These are phyloP conservation scores for Diaperis boleti DNA, from an alignment of 2,888 invertebrate species.

Conservation along the genomic window DNA sequence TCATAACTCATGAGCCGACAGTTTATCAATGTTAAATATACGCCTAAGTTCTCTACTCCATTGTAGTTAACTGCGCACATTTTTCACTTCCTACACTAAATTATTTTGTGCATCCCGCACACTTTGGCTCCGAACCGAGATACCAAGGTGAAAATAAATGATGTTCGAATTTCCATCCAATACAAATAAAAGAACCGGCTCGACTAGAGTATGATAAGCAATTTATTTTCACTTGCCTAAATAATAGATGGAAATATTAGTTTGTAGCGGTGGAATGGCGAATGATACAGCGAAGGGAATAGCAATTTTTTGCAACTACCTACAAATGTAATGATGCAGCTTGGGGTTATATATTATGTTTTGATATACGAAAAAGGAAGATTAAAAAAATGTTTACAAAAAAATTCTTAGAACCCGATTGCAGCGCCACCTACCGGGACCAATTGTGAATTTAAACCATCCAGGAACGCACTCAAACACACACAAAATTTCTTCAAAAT, in stretches of 20 bases:
- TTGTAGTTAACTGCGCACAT: conserved; percentile 51
- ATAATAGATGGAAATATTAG: conserved; percentile 14
- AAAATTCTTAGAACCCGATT: no score
- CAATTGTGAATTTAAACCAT: no score
- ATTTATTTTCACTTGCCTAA: conserved; percentile 34
- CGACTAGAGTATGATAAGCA: conserved; percentile 40
- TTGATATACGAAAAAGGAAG: no score
- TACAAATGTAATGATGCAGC: no score
- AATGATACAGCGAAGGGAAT: no score
- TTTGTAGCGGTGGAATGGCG: no score
- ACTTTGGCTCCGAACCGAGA: conserved; percentile 38
- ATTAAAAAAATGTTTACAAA: no score
- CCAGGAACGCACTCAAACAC: no score
- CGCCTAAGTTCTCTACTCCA: conserved; percentile 48
- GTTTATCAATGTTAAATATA: conserved; percentile 57
- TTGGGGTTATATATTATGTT: no score
- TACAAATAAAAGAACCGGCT: conserved; percentile 42
- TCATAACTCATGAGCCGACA: conserved; percentile 59
- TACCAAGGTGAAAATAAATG: conserved; percentile 46
- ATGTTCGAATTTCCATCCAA: conserved; percentile 43
- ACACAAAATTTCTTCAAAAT: no score
- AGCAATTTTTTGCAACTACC: no score
- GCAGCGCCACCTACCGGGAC: no score
- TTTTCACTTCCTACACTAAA: conserved; percentile 50
- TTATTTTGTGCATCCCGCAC: conserved; percentile 45